Percentiles rank a stretch among this genome's conserved stretches.
These are phyloP conservation scores for Ascaphus truei DNA, from an alignment of 2,113 vertebrate genomes.

Conservation along the genomic window DNA sequence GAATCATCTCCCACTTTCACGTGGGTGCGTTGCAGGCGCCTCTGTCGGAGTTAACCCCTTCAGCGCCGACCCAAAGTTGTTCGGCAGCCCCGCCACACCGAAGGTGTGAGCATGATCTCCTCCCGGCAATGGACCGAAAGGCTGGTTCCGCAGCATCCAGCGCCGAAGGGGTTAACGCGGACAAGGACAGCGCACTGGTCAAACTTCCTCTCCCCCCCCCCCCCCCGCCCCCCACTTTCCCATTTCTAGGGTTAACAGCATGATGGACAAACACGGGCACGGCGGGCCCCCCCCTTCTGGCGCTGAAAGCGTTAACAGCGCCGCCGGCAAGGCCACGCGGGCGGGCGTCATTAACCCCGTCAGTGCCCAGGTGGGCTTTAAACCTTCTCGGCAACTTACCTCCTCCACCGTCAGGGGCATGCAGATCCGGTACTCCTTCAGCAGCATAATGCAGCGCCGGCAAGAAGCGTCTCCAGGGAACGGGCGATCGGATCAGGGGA, in stretches of 20 bases:
- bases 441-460: conserved; percentile 73
- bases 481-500: conserved; percentile 39
- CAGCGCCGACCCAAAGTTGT: too few species aligned
- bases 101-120: too few species aligned
- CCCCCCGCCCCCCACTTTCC: neutral
- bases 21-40: too few species aligned
- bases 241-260: neutral
- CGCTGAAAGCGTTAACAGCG: neutral
- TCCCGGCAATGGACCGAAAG: too few species aligned
- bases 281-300: neutral
- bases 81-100: too few species aligned
- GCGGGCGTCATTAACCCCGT: neutral
- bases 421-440: conserved; percentile 97
- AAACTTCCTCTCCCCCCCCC: too few species aligned
- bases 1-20: too few species aligned
- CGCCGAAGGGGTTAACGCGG: conserved; percentile 29
- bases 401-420: conserved; percentile 95
- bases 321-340: neutral
- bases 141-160: neutral
- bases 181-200: conserved; percentile 48
- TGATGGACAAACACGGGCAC: neutral
- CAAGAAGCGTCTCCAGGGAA: neutral
- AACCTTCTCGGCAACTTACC: too few species aligned
- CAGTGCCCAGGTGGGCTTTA: neutral
- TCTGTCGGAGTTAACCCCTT: too few species aligned